phyloP scores from a whole-genome alignment of 1,140 invertebrate genomes.

The Philopotamus ludificatus region DNA sequence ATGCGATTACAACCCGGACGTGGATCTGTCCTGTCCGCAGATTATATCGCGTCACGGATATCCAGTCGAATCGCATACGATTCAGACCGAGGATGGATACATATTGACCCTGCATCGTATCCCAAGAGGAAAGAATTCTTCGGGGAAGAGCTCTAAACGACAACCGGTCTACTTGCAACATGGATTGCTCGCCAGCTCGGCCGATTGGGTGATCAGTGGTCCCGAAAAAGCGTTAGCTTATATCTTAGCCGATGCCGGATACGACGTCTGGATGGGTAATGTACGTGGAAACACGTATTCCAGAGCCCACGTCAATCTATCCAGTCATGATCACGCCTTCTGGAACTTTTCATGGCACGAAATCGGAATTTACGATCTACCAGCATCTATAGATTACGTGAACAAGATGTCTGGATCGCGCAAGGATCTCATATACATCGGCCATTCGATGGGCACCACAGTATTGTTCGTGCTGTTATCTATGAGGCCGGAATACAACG shows the following conservation, averaged over 20 bases:
- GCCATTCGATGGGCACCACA: conserved; percentile 70
- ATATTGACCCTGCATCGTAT: conserved; percentile 72
- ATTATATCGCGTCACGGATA: conserved; percentile 67
- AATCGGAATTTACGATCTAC: conserved; percentile 71
- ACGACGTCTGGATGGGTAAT: conserved; percentile 70
- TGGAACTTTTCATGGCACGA: conserved; percentile 71
- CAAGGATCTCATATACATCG: conserved; percentile 65
- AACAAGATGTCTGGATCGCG: conserved; percentile 57
- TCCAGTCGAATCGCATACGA: conserved; percentile 63
- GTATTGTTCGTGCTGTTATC: conserved; percentile 63
- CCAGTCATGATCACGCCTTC: conserved; percentile 55
- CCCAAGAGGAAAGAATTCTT: conserved; percentile 51
- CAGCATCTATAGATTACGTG: conserved; percentile 72
- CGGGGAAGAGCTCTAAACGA: conserved; percentile 43
- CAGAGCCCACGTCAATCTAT: conserved; percentile 53
- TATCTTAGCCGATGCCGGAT: conserved; percentile 62
- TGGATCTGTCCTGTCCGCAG: conserved; percentile 55
- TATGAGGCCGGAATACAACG: conserved; percentile 67
- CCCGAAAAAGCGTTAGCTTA: conserved; percentile 62
- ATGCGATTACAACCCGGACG: conserved; percentile 44
- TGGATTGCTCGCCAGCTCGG: conserved; percentile 72
- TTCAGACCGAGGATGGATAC: conserved; percentile 71
- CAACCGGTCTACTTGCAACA: conserved; percentile 71
- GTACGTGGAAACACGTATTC: conserved; percentile 65
- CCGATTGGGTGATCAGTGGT: conserved; percentile 72